These are phyloP conservation scores for Sciurus vulgaris DNA, from an alignment of 2,797 vertebrate genomes.

Conservation along the genomic window DNA sequence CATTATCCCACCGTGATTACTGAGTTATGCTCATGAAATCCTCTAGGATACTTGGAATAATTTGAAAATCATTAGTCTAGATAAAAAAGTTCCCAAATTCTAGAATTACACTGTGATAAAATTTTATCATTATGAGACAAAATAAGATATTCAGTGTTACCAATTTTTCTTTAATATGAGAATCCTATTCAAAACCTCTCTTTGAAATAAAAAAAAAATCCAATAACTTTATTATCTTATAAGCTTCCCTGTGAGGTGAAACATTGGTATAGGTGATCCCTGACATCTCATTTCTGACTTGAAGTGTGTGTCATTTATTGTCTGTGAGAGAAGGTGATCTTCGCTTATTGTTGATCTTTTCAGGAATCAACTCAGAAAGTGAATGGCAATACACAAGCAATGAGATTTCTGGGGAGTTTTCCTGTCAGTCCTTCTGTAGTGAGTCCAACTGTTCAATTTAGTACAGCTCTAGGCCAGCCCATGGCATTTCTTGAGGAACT, in stretches of 20 bases:
- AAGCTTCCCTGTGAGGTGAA: background rate
- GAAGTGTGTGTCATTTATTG: background rate
- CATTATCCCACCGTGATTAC: background rate
- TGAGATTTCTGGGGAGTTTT: background rate
- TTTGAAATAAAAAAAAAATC: background rate
- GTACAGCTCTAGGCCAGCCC: background rate
- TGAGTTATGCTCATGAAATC: background rate
- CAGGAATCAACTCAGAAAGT: background rate
- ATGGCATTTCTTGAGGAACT: background rate
- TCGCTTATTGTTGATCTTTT: background rate
- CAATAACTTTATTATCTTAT: background rate
- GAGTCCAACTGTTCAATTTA: background rate
- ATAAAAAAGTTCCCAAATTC: background rate
- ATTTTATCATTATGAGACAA: background rate
- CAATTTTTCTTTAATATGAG: background rate
- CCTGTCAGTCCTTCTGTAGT: background rate
- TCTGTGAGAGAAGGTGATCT: background rate
- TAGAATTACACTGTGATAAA: background rate
- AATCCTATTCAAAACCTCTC: background rate
- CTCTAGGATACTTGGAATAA: background rate
- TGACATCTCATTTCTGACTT: background rate
- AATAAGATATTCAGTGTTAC: background rate
- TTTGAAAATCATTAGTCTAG: background rate
- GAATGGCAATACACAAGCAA: background rate
- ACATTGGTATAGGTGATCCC: background rate